Percentiles rank a stretch among this genome's conserved stretches.
Conservation (phyloP, 2,888 invertebrate genomes). For the Zonitis immaculata region DNA sequence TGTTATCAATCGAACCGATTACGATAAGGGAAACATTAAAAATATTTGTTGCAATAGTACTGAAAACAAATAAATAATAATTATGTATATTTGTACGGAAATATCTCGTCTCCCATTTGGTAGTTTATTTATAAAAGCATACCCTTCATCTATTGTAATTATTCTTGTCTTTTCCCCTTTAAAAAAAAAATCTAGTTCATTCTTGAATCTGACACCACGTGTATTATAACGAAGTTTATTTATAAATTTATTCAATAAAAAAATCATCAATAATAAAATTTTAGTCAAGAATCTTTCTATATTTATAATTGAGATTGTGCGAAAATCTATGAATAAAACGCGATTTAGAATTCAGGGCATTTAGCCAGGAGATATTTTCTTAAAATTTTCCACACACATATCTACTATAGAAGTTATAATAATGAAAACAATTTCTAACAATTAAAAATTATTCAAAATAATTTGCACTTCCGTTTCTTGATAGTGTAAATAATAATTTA, state of each 20-base stretch:
- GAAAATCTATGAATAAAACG: conserved; percentile 1
- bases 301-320: neutral
- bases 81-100: neutral
- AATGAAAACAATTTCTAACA: no score
- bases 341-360: neutral
- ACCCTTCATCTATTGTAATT: neutral
- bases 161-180: neutral
- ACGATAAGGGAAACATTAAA: neutral
- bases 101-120: neutral
- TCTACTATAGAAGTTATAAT: no score
- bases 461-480: no score
- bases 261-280: no score
- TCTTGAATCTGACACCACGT: neutral
- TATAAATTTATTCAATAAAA: no score
- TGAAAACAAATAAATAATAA: neutral
- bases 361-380: neutral
- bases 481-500: no score
- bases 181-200: neutral
- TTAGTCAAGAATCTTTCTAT: neutral
- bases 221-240: no score
- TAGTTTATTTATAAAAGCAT: conserved; percentile 1
- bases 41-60: neutral
- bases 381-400: neutral
- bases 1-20: neutral
- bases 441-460: no score